phyloP scores from a whole-genome alignment of 2,113 vertebrate species.

The Mastomys coucha region DNA sequence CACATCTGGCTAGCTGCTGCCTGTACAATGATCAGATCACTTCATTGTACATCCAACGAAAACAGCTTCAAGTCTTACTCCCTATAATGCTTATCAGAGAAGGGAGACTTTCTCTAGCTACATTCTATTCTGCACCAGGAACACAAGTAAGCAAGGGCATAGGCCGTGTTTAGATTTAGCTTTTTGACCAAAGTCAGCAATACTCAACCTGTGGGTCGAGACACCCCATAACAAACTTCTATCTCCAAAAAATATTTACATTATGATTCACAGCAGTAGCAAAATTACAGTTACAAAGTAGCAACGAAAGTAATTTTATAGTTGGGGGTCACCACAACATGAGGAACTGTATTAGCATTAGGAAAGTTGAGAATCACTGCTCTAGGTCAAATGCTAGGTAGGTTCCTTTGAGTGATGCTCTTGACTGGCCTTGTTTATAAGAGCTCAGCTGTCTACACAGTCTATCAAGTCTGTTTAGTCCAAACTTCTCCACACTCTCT shows the following conservation, averaged over 20 bases:
- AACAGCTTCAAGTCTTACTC: background rate
- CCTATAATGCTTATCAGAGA: background rate
- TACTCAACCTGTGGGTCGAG: background rate
- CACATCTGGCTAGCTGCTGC: background rate
- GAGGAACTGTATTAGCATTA: background rate
- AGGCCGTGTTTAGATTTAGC: background rate
- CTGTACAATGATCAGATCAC: background rate
- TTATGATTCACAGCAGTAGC: background rate
- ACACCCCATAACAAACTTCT: background rate
- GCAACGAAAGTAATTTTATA: background rate
- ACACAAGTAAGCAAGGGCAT: background rate
- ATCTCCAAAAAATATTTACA: background rate
- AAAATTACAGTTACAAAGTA: background rate
- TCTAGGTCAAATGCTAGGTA: background rate
- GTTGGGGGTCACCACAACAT: background rate
- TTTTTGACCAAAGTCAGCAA: background rate
- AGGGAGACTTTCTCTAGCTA: background rate
- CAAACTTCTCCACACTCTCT: background rate
- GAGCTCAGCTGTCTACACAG: background rate
- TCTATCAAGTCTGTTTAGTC: background rate
- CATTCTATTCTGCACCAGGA: background rate
- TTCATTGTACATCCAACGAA: background rate
- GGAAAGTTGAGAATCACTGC: no score
- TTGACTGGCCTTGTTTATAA: background rate
- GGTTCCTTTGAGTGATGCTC: background rate